phyloP scores from a whole-genome alignment of 1,140 invertebrate species.

The Dreissena rostriformis region DNA sequence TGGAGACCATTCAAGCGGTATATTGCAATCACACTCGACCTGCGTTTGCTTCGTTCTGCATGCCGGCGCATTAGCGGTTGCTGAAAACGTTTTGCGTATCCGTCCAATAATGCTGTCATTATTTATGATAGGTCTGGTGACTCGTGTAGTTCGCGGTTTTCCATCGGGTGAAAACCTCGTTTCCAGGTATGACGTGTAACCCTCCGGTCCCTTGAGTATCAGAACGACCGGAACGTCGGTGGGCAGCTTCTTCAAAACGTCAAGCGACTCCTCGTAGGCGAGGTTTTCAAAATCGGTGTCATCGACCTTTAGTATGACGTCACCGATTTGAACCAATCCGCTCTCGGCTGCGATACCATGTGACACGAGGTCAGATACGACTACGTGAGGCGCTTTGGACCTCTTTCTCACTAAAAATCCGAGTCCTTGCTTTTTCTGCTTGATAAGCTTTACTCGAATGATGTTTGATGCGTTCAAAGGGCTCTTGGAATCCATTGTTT shows the following conservation, averaged over 20 bases:
- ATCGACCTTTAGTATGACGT: constrained; percentile 75
- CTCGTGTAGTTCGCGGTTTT: constrained; percentile 68
- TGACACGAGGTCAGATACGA: constrained; percentile 72
- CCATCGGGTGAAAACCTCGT: constrained; percentile 75
- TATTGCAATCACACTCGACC: constrained; percentile 26
- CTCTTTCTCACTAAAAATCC: constrained; percentile 75
- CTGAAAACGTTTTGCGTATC: constrained; percentile 62
- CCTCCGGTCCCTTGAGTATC: constrained; percentile 72
- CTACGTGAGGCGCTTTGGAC: constrained; percentile 68
- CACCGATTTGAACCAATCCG: constrained; percentile 74
- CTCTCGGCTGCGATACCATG: constrained; percentile 74
- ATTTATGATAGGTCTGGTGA: constrained; percentile 67
- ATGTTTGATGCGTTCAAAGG: constrained; percentile 62
- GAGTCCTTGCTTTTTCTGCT: constrained; percentile 71
- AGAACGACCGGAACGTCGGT: constrained; percentile 67
- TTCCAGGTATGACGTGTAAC: constrained; percentile 74
- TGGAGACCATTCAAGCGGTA: neutral
- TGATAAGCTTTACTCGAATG: constrained; percentile 75
- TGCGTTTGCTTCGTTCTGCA: constrained; percentile 38
- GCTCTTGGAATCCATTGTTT: constrained; percentile 46
- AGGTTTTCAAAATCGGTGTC: constrained; percentile 73
- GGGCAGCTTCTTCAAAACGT: constrained; percentile 72
- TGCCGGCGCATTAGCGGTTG: constrained; percentile 5
- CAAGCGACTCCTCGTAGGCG: constrained; percentile 72
- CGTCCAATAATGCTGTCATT: constrained; percentile 70